Percentiles rank a stretch among this genome's conserved stretches.
Conservation (phyloP, 1,140 invertebrate genomes). For the Rhizoglyphus robini region DNA sequence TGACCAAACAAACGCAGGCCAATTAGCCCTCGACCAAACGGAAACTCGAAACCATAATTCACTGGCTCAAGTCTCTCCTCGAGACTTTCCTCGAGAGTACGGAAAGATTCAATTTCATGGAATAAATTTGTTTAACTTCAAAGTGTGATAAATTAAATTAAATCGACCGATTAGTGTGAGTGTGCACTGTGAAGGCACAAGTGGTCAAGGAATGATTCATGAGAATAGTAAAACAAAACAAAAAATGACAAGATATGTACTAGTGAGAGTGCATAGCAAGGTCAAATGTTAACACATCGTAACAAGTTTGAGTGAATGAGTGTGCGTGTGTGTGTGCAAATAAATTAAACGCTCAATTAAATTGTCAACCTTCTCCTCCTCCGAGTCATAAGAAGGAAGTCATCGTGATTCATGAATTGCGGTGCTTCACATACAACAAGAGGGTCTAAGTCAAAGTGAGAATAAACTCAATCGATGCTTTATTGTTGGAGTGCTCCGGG, state of each 20-base stretch:
- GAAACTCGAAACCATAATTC: too few relatives aligned
- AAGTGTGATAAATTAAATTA: conserved; percentile 11
- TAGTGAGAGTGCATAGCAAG: neutral
- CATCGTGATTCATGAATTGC: neutral
- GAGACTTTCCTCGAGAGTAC: too few relatives aligned
- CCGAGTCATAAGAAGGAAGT: neutral
- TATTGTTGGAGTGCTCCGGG: too few relatives aligned
- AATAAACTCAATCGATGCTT: too few relatives aligned
- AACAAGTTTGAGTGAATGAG: neutral
- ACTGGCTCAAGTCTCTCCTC: too few relatives aligned
- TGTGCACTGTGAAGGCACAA: neutral
- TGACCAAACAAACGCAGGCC: too few relatives aligned
- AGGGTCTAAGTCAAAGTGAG: neutral
- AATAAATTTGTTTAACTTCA: neutral
- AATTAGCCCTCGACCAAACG: too few relatives aligned
- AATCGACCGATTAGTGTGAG: neutral
- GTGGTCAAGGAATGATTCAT: neutral
- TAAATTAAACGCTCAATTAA: conserved; percentile 10
- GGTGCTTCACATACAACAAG: neutral
- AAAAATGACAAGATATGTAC: neutral
- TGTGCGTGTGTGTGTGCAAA: neutral
- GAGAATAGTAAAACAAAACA: neutral
- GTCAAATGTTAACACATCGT: neutral
- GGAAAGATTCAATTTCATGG: too few relatives aligned
- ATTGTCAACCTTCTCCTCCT: neutral